These are phyloP conservation scores for Idris sp. DNA, from an alignment of 1,140 invertebrate species.

Conservation along the genomic window DNA sequence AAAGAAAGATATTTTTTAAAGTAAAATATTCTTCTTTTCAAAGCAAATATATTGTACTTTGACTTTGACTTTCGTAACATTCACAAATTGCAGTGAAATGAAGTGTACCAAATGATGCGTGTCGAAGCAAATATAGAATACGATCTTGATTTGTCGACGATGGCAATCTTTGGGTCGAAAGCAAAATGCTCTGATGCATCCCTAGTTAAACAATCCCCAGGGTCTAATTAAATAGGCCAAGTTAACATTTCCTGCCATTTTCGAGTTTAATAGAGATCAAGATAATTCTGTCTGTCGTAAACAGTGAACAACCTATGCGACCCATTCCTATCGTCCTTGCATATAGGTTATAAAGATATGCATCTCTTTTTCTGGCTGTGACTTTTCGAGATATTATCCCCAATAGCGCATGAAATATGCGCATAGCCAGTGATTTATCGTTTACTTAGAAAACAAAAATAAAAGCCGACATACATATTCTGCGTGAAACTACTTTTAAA, in stretches of 20 bases:
- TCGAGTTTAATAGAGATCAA: constrained; percentile 55
- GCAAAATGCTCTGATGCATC: constrained; percentile 25
- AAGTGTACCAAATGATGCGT: constrained; percentile 29
- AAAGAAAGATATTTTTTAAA: no score
- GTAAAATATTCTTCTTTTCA: no score
- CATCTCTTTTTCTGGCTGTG: constrained; percentile 29
- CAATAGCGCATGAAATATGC: constrained; percentile 14
- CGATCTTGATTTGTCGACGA: constrained; percentile 35
- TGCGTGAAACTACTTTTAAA: constrained; percentile 19
- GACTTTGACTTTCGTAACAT: no score
- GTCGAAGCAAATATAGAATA: constrained; percentile 24
- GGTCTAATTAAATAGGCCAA: constrained; percentile 57
- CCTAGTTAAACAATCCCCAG: constrained; percentile 48
- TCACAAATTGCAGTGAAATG: neutral
- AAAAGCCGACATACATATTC: constrained; percentile 14
- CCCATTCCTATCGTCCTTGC: constrained; percentile 20
- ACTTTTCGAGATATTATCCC: constrained; percentile 31
- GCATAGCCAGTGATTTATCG: constrained; percentile 17
- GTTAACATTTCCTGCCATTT: constrained; percentile 57
- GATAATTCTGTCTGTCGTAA: constrained; percentile 34
- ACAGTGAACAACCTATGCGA: constrained; percentile 38
- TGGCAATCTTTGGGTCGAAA: constrained; percentile 26
- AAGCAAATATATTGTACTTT: no score
- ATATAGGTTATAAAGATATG: constrained; percentile 42
- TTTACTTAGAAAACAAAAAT: constrained; percentile 5